A percentile compares a stretch with the other conserved stretches of the same genome.
Conservation (phyloP, 92 coral and sea anemone genomes). For the Hydrozoanthus gracilis region DNA sequence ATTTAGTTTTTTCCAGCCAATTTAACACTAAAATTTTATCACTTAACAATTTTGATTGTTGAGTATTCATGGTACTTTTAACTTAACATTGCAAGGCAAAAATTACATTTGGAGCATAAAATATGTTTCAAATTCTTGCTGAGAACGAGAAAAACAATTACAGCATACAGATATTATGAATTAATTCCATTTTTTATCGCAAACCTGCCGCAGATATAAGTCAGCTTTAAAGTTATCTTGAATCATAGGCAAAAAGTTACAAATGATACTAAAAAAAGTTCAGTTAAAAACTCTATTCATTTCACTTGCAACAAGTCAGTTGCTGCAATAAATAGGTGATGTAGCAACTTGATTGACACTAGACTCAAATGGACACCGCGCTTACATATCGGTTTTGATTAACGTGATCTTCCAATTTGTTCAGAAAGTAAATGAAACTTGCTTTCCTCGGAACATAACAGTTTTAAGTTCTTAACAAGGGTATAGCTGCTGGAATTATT, state of each 20-base stretch:
- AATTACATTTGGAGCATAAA: neutral
- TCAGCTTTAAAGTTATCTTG: neutral
- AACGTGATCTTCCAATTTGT: constrained; percentile 2
- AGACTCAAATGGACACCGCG: constrained; percentile 8
- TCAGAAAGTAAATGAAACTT: neutral
- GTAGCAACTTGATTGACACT: constrained; percentile 28
- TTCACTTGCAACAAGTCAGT: neutral
- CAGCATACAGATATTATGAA: neutral
- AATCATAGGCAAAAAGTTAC: no score
- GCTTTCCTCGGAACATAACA: neutral
- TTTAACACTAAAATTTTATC: neutral
- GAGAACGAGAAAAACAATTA: neutral
- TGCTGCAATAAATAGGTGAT: neutral
- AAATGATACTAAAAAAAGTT: no score
- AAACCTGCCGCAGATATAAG: neutral
- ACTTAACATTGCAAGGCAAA: neutral
- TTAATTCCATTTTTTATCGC: neutral
- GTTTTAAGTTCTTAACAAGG: neutral
- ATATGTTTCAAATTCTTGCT: neutral
- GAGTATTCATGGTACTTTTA: no score
- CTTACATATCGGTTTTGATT: neutral
- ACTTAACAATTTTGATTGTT: neutral
- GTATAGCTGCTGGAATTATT: neutral
- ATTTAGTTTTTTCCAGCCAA: neutral
- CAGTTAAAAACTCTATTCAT: neutral